These are phyloP conservation scores for Dolichoris vasculosae DNA, from an alignment of 1,140 invertebrate species.

Conservation along the genomic window DNA sequence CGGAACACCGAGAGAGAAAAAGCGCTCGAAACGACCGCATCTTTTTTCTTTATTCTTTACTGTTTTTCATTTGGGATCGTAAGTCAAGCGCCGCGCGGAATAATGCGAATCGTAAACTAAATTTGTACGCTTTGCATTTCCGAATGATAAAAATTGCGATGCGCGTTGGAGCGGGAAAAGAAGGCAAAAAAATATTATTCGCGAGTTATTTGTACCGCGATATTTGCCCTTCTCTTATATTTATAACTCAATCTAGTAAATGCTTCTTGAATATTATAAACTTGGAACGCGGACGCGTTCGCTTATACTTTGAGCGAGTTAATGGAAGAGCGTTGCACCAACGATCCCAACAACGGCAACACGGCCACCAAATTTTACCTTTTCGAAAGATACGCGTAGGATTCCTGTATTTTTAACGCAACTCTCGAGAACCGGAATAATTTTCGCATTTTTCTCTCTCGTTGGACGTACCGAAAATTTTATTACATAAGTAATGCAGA, in stretches of 20 bases:
- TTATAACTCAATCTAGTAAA: slow-evolving; percentile 12
- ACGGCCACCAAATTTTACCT: background rate
- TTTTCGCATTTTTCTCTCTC: background rate
- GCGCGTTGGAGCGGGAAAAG: background rate
- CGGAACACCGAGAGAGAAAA: background rate
- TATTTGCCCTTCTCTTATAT: background rate
- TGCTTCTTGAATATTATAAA: background rate
- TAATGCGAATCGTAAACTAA: background rate
- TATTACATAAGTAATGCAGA: background rate
- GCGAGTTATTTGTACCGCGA: background rate
- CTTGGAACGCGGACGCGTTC: background rate
- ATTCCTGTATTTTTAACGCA: background rate
- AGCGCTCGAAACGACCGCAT: no score
- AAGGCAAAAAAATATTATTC: background rate
- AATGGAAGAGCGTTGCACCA: background rate
- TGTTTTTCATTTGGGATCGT: no score
- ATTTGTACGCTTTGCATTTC: background rate
- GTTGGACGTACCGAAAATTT: background rate
- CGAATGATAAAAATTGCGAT: background rate
- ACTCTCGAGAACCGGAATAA: background rate
- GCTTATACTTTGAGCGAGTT: background rate
- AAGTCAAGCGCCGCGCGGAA: background rate
- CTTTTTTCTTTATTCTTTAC: background rate
- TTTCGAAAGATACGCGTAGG: background rate
- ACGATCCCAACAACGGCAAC: background rate